phyloP scores from a whole-genome alignment of 2,888 invertebrate species.

The Margaritifera margaritifera region DNA sequence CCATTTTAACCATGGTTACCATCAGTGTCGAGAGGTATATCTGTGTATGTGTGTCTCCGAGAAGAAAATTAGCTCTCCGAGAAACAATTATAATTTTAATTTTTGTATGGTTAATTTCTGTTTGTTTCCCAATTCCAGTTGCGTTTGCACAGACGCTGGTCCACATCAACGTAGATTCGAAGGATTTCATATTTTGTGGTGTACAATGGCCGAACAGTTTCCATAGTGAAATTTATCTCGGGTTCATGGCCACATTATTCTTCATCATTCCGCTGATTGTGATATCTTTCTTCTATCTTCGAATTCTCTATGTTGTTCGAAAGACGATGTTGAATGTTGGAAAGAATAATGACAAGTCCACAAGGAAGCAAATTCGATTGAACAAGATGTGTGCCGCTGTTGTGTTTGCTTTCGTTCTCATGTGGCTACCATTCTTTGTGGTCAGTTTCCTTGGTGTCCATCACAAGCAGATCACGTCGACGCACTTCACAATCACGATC shows the following conservation, averaged over 20 bases:
- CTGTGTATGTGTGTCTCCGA: conserved; percentile 32
- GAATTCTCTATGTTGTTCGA: conserved; percentile 33
- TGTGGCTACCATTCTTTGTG: conserved; percentile 53
- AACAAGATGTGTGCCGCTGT: conserved; percentile 48
- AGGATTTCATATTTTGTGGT: conserved; percentile 36
- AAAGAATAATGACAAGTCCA: conserved; percentile 20
- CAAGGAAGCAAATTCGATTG: conserved; percentile 36
- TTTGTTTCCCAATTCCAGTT: conserved; percentile 41
- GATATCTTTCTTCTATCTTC: conserved; percentile 34
- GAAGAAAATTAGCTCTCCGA: conserved; percentile 26
- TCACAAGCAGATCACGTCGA: conserved; percentile 45
- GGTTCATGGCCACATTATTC: conserved; percentile 39
- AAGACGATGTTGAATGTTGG: conserved; percentile 17
- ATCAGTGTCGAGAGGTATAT: conserved; percentile 47
- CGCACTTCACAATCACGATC: conserved; percentile 46
- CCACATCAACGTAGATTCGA: conserved; percentile 9
- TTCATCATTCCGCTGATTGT: conserved; percentile 42
- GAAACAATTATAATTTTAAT: conserved; percentile 21
- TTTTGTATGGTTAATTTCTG: conserved; percentile 38
- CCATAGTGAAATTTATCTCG: conserved; percentile 34
- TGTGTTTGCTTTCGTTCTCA: conserved; percentile 38
- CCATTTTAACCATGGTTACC: conserved; percentile 47
- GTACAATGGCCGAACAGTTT: conserved; percentile 40
- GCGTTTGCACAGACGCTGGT: conserved; percentile 36
- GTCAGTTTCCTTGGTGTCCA: conserved; percentile 47